Percentiles rank a stretch among this genome's conserved stretches.
Conservation (phyloP, 2,888 invertebrate species). For the Nasonia oneida region DNA sequence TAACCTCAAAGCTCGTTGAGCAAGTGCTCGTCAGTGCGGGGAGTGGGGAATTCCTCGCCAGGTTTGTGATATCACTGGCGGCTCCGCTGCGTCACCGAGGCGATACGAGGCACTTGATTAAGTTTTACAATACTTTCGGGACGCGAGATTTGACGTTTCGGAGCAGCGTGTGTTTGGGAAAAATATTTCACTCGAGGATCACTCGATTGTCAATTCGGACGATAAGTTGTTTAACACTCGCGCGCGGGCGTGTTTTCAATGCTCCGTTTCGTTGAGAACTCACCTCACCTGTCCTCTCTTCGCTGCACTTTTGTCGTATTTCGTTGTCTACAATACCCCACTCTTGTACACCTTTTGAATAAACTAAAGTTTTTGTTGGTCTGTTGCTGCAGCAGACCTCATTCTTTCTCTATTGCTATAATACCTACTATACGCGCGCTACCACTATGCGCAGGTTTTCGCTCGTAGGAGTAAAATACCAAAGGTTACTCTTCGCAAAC, state of each 20-base stretch:
- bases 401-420: constrained; percentile 22
- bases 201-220: constrained; percentile 53
- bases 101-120: constrained; percentile 48
- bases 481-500: constrained; percentile 19
- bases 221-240: constrained; percentile 44
- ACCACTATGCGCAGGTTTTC: background rate
- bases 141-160: constrained; percentile 29
- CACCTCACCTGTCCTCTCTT: constrained; percentile 42
- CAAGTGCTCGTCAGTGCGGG: background rate
- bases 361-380: constrained; percentile 11
- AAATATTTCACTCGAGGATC: constrained; percentile 47
- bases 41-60: constrained; percentile 16
- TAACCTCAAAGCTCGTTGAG: constrained; percentile 56
- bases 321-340: background rate
- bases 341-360: constrained; percentile 32
- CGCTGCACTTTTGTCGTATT: background rate
- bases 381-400: constrained; percentile 38
- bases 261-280: constrained; percentile 35
- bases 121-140: constrained; percentile 23
- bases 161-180: constrained; percentile 51
- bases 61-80: background rate
- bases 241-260: constrained; percentile 50
- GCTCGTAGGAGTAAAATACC: constrained; percentile 38
- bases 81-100: constrained; percentile 1
- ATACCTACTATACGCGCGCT: background rate